Percentiles rank a stretch among this genome's conserved stretches.
Conservation (phyloP, 2,888 invertebrate species). For the Eupithecia insigniata region DNA sequence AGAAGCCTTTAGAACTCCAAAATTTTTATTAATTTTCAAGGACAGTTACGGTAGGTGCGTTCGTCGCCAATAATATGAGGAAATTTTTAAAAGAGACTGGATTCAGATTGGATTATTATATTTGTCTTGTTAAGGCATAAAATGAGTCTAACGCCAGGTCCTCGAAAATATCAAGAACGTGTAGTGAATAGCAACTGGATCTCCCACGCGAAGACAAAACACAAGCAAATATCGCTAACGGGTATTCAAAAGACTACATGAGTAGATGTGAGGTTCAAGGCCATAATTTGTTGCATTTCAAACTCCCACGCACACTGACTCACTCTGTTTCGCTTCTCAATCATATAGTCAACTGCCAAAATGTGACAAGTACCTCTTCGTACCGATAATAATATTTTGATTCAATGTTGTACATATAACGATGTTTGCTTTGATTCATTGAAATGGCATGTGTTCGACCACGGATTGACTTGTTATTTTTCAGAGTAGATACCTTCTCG, state of each 20-base stretch:
- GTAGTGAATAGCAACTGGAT: constrained; percentile 50
- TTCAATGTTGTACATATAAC: constrained; percentile 23
- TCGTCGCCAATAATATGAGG: constrained; percentile 22
- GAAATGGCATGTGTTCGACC: background rate
- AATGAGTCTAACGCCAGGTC: constrained; percentile 31
- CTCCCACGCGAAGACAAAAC: constrained; percentile 55
- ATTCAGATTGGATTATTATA: constrained; percentile 17
- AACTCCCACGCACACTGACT: constrained; percentile 73
- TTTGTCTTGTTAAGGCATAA: constrained; percentile 36
- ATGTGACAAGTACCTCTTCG: constrained; percentile 45
- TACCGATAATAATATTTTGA: constrained; percentile 24
- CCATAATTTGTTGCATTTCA: constrained; percentile 70
- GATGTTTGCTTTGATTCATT: constrained; percentile 12
- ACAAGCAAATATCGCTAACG: constrained; percentile 52
- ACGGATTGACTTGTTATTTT: constrained; percentile 2
- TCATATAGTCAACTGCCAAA: constrained; percentile 64
- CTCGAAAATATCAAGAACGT: constrained; percentile 36
- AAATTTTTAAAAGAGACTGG: background rate
- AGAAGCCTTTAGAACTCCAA: constrained; percentile 47
- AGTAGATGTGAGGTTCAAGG: constrained; percentile 69
- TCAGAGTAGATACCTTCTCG: background rate
- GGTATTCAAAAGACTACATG: constrained; percentile 50
- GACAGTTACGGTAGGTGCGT: constrained; percentile 11
- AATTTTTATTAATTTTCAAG: constrained; percentile 18
- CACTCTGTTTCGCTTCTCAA: constrained; percentile 65